Base-by-base conservation (phyloP, 2,113 vertebrate species). In the Scalopus aquaticus region DNA sequence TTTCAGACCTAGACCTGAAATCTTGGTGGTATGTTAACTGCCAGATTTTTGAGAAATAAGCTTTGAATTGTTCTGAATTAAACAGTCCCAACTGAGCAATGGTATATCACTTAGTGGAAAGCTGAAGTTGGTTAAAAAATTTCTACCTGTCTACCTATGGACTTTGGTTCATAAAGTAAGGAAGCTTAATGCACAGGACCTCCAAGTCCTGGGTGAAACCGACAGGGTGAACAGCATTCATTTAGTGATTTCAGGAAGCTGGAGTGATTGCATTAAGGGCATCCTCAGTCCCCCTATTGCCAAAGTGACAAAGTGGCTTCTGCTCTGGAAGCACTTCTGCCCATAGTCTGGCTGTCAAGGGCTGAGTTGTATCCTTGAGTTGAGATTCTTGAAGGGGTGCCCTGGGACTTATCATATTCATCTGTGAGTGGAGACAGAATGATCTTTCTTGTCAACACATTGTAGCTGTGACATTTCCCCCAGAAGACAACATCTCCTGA, bases 121-220 rank as follows among this genome's bases (percentile, higher is more conserved):
- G 90, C 30, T 30, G 54, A 90, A 74, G 70, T 84, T 73, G 74
- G 22, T 49, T 51, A 39, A 88, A 80, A 88, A 95, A 51, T 90
- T 65, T 95, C 87, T 76, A 17, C 56, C 30, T 96, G 97, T 97
- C 93, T 37, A 39, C 39, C 64, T 91, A 74, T 54, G 62, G 78
- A 86, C 96, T 97, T 97, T 42, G 3, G 73, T 77, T 79, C 80
- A 30, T 69, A 80, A 58, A 79, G 11, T 49, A 83, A 73, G 26
- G 46, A 6, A 60, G 51, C 73, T 80, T 85, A 91, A 77, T 80
- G 37, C 69, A 90, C 39, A 90, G 65, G 64, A 28, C 20, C 76
- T 95, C 72, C 91, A 28, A 5, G 24, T 62, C 28, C 12, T 19
- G 13, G 83, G 72, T 82, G 32, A 96, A 96, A n/a, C 51, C 51